Evolutionary conservation across 2,888 invertebrate genomes (phyloP).

Genomic region (Sycophila texana): DNA sequence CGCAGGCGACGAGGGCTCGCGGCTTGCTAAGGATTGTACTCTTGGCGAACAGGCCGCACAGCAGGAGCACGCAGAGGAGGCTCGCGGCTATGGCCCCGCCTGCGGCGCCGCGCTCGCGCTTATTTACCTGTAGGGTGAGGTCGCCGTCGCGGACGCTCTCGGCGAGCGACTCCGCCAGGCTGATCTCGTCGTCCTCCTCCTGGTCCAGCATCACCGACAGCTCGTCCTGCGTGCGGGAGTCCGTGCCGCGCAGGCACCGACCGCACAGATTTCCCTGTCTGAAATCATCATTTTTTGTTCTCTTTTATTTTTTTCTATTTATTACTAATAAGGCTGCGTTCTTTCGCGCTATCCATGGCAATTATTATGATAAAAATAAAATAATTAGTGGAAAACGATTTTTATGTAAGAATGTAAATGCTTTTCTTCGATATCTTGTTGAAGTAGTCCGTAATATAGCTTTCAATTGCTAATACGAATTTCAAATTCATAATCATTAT

Average conservation of each 20-base stretch:
- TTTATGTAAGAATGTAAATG: no score
- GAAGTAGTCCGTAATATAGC: no score
- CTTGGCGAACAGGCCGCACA: conserved; percentile 43
- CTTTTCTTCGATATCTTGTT: no score
- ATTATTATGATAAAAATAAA: no score
- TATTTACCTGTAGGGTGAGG: conserved; percentile 46
- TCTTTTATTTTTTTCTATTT: no score
- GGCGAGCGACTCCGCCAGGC: conserved; percentile 78
- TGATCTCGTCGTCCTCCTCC: conserved; percentile 85
- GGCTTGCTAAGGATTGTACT: conserved; percentile 41
- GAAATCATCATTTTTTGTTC: conserved; percentile 54
- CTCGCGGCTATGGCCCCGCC: not conserved
- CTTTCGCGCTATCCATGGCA: no score
- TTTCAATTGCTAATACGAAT: no score
- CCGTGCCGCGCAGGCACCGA: conserved; percentile 85
- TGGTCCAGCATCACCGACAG: conserved; percentile 83
- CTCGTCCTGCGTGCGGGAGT: conserved; percentile 78
- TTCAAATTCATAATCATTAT: no score
- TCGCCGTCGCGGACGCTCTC: conserved; percentile 49
- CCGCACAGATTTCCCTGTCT: conserved; percentile 91
- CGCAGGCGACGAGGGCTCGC: conserved; percentile 38
- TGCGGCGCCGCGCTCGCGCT: not conserved
- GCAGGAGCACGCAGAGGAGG: conserved; percentile 38
- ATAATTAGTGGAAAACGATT: no score
- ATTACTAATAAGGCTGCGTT: no score